Base-by-base conservation (phyloP, 1,140 invertebrate genomes). In the Drosophila sturtevanti region DNA sequence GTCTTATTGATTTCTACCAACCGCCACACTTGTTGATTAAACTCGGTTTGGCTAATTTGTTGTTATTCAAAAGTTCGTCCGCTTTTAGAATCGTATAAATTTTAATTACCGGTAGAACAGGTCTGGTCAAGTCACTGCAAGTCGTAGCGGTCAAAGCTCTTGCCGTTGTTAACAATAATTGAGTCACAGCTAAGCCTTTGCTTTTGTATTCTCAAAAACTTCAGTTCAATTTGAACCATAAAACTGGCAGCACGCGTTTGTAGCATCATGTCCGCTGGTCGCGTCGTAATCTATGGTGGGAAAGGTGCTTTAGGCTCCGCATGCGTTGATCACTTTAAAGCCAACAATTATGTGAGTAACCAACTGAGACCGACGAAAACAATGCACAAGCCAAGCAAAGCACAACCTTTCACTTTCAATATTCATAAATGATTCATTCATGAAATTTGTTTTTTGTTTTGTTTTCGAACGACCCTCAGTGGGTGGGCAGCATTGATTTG, bases 401-500 rank as follows among this genome's bases (percentile, higher is more conserved):
- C 27, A 16, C 7, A 44, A 48, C 72, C 81, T 68, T 80, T 80
- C 80, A 75, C 79, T 84, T 78, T 73, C 37, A 31, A 64, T 27
- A 37, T 75, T 54, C 7, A 58, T 58, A 44, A 9, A 51, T 54
- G n/a, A 65, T 62, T 79, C 38, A 61, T 63, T 51, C 54, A n/a
- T 10, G 27, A 31, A 31, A 75, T 78, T 84, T 72, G 27, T 31
- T 31, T 79, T 66, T 72, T 51, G 4, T 9, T 48, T 70, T 79
- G 22, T 70, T 52, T 56, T 34, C 16, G 41, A 48, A 48, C 16
- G 41, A 64, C 56, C 16, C 54, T 10, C 93, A 94, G 77, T 99
- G 98, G 98, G 98, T 99, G 63, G 96, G 96, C 7, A 98, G 95
- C 71, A 96, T 99, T 90, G 99, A 99, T 93, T 93, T 99, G 77